Conservation (phyloP, 2,797 vertebrate genomes). For the Chromobotia macracanthus region DNA sequence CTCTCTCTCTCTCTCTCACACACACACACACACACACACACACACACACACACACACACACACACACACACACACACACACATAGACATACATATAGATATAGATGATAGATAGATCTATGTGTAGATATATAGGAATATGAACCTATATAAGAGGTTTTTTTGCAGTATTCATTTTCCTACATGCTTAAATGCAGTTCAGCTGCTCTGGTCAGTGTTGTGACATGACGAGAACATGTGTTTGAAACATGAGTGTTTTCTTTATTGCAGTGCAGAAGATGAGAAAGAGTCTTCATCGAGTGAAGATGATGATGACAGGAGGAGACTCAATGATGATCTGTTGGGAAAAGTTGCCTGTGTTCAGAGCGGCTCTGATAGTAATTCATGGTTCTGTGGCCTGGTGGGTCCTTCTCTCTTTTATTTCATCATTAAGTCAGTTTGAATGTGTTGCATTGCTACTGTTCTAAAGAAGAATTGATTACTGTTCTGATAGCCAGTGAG, state of each 20-base stretch:
- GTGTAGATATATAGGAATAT: too few relatives aligned
- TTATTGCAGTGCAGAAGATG: slow-evolving; percentile 87
- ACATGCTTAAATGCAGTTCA: not conserved
- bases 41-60: too few relatives aligned
- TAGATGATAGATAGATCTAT: too few relatives aligned
- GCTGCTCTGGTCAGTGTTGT: slow-evolving; percentile 1
- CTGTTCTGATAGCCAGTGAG: not conserved
- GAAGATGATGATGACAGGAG: slow-evolving; percentile 91
- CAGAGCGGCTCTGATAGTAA: slow-evolving; percentile 73
- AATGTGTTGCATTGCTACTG: too few relatives aligned
- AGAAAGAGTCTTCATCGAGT: slow-evolving; percentile 91
- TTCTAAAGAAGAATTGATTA: too few relatives aligned
- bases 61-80: too few relatives aligned
- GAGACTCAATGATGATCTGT: slow-evolving; percentile 86
- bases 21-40: too few relatives aligned
- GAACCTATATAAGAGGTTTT: too few relatives aligned
- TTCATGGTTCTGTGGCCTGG: slow-evolving; percentile 89
- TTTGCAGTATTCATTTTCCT: too few relatives aligned
- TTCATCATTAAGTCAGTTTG: not conserved
- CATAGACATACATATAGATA: too few relatives aligned
- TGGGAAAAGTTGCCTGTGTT: slow-evolving; percentile 89
- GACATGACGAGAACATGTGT: not conserved
- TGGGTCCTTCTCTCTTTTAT: slow-evolving; percentile 66
- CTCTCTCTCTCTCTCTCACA: too few relatives aligned
- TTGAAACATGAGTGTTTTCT: slow-evolving; percentile 10